Evolutionary conservation across 2,888 invertebrate genomes (phyloP), one percentile per base, ranked within the genome.

Genomic region (Salticus scenicus): DNA sequence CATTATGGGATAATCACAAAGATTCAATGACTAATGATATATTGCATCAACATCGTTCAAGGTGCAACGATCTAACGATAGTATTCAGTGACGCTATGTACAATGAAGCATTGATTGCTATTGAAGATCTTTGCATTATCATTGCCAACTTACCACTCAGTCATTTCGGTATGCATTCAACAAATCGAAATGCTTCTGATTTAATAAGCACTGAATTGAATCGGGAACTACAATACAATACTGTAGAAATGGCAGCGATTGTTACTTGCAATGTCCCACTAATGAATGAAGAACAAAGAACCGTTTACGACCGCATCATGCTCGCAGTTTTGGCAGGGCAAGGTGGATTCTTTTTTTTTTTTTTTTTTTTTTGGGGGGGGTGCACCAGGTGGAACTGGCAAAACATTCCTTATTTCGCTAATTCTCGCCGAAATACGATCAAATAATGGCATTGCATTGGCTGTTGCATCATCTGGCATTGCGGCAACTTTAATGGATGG

Each of bases 341-440:
- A 24, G 63, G 63, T 27, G 63, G 63, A 28, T 24, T 67, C 70
- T 41, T 70, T 69, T 89, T 91, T 88, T 67, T 91, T n/a, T n/a
- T n/a, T n/a, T n/a, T n/a, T n/a, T n/a, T n/a, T n/a, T n/a, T n/a
- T n/a, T n/a, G n/a, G n/a, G n/a, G n/a, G n/a, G n/a, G n/a, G n/a
- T n/a, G n/a, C n/a, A n/a, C n/a, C n/a, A n/a, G n/a, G n/a, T n/a
- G n/a, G n/a, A n/a, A n/a, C n/a, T n/a, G n/a, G n/a, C n/a, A n/a
- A n/a, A n/a, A n/a, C n/a, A n/a, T n/a, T n/a, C n/a, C n/a, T n/a
- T n/a, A n/a, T n/a, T n/a, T n/a, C n/a, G n/a, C n/a, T n/a, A n/a
- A n/a, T n/a, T n/a, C n/a, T n/a, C n/a, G n/a, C n/a, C n/a, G n/a
- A n/a, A n/a, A n/a, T n/a, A n/a, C n/a, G n/a, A n/a, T n/a, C n/a